Evolutionary conservation across 2,797 vertebrate species (phyloP), one percentile per base, ranked within the genome.

Genomic region (Phoebastria nigripes): DNA sequence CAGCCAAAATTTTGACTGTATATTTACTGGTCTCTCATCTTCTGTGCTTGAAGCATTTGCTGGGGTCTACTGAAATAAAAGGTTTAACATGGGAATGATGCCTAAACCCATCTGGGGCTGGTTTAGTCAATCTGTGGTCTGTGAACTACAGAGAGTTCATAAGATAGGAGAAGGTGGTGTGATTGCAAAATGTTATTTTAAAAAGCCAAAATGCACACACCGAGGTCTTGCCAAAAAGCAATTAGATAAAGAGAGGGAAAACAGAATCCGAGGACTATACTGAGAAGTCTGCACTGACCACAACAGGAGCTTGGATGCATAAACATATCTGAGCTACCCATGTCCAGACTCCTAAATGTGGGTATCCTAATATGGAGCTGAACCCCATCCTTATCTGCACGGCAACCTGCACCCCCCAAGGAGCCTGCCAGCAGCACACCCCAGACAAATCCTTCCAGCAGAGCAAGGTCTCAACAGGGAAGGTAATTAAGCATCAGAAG

Each of bases 401-500:
- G 6, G 28, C 52, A 76, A 28, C 15, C 24, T 25, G 41, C 62
- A 28, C 9, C 13, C 46, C 44, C 29, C 3, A 3, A 31, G n/a
- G 33, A 71, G 26, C 28, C 42, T 41, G 44, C 78, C 19, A 0
- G 41, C 54, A 61, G 21, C 1, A 0, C 33, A 26, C 9, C 29
- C 77, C 37, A 15, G 18, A 22, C 6, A 33, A 72, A 37, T 5
- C 70, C 42, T 55, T 41, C 70, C 28, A 37, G 61, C 74, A 78
- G 41, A 74, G 51, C 26, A 29, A 65, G 19, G 21, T 28, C 59
- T 63, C 51, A 52, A 33, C 7, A 12, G 54, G 46, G 67, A 71
- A 37, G 69, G 67, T 37, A 86, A 94, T 72, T 76, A 72, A 93
- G 44, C 44, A 79, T 35, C 54, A 55, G 73, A 71, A 91, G 44